Conservation (phyloP, 2,113 vertebrate genomes). For the Ciconia maguari region DNA sequence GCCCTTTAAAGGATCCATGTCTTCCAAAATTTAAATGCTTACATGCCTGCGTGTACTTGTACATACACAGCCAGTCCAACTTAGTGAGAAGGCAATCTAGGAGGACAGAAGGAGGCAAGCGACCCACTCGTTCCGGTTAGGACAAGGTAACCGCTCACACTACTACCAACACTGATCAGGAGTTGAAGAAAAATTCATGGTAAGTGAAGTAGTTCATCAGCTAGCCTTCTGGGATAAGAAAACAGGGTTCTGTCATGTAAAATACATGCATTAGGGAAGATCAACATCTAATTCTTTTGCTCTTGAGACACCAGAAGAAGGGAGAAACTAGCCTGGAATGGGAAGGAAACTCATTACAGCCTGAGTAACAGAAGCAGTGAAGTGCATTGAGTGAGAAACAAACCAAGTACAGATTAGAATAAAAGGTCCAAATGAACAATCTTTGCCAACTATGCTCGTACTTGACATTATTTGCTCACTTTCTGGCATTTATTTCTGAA, state of each 20-base stretch:
- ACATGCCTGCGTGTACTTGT: fast-evolving
- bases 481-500: neutral
- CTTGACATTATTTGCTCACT: neutral
- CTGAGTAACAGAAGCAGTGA: neutral
- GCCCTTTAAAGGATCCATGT: neutral
- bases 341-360: neutral
- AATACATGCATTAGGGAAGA: neutral
- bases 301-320: neutral
- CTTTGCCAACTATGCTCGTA: neutral
- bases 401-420: neutral
- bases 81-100: fast-evolving
- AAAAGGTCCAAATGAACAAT: neutral
- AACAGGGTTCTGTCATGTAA: neutral
- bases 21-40: neutral
- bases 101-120: neutral
- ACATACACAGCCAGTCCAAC: neutral
- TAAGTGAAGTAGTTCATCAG: neutral
- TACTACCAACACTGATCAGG: fast-evolving
- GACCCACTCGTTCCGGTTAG: neutral
- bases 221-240: neutral
- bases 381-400: neutral
- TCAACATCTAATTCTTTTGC: neutral
- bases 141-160: neutral
- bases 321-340: neutral
- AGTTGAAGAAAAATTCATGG: neutral